These are phyloP conservation scores for Poeciliopsis infans DNA, from an alignment of 2,797 vertebrate genomes.

Conservation along the genomic window DNA sequence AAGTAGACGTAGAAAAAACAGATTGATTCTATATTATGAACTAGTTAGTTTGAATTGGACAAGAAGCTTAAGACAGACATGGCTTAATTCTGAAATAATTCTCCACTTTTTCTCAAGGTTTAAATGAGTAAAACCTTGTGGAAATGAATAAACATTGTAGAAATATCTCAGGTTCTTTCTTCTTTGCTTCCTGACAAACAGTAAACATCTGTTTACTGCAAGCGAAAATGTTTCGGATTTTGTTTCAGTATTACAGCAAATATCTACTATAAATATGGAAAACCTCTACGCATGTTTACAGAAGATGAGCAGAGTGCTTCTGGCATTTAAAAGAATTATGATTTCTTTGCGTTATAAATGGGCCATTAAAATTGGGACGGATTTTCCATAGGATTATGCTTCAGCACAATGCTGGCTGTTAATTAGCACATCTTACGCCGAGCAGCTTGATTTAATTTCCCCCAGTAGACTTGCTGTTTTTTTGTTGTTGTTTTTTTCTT, in stretches of 20 bases:
- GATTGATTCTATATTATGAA: not conserved
- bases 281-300: not conserved
- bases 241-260: no score
- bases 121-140: no score
- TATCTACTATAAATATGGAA: not conserved
- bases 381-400: not conserved
- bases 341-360: not conserved
- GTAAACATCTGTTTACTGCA: not conserved
- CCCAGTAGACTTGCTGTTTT: not conserved
- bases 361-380: not conserved
- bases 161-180: no score
- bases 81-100: not conserved
- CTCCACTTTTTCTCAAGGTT: not conserved
- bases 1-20: not conserved
- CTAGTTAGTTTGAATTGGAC: not conserved
- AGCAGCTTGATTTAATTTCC: conserved; percentile 9
- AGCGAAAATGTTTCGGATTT: not conserved
- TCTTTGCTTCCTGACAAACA: not conserved
- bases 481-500: no score
- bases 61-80: not conserved
- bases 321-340: not conserved
- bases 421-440: conserved; percentile 1
- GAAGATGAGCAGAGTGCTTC: not conserved
- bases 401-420: not conserved
- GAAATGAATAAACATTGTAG: not conserved